Evolutionary conservation across 1,140 invertebrate species (phyloP).

Genomic region (Chionoecetes opilio): DNA sequence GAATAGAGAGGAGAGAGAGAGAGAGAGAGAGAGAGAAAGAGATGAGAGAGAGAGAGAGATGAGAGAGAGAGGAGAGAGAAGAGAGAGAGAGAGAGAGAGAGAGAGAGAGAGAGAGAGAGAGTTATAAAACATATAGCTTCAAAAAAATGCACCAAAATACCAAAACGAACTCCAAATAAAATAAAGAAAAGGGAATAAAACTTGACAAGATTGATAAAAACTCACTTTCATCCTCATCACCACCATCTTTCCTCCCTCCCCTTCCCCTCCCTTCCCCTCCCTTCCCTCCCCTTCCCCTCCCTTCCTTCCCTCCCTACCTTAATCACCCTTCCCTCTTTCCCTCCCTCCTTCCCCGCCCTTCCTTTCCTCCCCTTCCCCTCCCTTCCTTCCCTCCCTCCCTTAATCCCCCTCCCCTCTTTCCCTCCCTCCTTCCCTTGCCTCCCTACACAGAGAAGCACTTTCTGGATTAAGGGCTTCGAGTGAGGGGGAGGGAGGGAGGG

Average conservation of each 20-base stretch:
- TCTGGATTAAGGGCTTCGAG: constrained; percentile 18
- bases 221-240: not conserved
- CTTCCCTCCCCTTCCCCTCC: not conserved
- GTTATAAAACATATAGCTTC: not conserved
- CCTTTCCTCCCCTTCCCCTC: not conserved
- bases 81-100: not conserved
- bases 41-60: not conserved
- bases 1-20: constrained; percentile 7
- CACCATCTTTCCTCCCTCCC: not conserved
- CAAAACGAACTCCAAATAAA: no score
- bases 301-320: not conserved
- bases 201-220: not conserved
- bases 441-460: constrained; percentile 17
- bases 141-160: no score
- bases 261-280: no score
- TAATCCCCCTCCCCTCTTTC: not conserved
- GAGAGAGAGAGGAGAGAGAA: no score
- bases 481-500: not conserved
- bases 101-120: constrained; percentile 41
- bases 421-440: not conserved
- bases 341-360: not conserved
- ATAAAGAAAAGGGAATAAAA: no score
- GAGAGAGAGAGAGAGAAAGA: no score
- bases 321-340: not conserved
- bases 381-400: not conserved